These are phyloP conservation scores for Macquaria australasica DNA, from an alignment of 2,113 vertebrate species.

Conservation along the genomic window DNA sequence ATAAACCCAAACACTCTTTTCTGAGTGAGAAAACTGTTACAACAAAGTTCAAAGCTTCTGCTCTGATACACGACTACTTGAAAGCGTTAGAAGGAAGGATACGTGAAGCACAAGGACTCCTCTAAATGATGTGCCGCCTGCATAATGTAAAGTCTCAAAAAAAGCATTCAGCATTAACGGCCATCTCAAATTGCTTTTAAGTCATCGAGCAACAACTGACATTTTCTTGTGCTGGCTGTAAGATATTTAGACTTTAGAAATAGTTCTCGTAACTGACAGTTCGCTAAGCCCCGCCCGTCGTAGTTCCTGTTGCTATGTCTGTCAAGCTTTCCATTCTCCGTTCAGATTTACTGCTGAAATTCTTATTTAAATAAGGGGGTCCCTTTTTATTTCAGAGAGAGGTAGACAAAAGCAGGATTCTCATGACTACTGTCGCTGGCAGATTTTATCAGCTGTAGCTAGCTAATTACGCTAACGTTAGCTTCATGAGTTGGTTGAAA, in stretches of 20 bases:
- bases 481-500: neutral
- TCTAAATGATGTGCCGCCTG: conserved; percentile 18
- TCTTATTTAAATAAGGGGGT: neutral
- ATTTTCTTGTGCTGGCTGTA: conserved; percentile 6
- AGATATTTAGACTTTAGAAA: neutral
- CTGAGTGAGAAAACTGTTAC: neutral
- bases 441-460: neutral
- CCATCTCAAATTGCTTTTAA: neutral
- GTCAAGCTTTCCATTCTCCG: neutral
- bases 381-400: neutral
- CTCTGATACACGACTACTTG: conserved; percentile 11
- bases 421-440: neutral
- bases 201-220: conserved; percentile 6
- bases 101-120: conserved; percentile 17
- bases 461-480: neutral
- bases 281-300: neutral
- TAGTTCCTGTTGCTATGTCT: too few relatives aligned
- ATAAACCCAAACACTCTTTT: neutral
- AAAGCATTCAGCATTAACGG: conserved; percentile 15
- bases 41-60: conserved; percentile 1
- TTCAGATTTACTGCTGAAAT: neutral
- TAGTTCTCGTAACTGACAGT: neutral
- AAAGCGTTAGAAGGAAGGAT: conserved; percentile 16
- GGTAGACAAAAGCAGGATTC: neutral
- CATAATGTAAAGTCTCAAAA: neutral